Base-by-base conservation (phyloP, 1,140 invertebrate species). In the Triops longicaudatus region DNA sequence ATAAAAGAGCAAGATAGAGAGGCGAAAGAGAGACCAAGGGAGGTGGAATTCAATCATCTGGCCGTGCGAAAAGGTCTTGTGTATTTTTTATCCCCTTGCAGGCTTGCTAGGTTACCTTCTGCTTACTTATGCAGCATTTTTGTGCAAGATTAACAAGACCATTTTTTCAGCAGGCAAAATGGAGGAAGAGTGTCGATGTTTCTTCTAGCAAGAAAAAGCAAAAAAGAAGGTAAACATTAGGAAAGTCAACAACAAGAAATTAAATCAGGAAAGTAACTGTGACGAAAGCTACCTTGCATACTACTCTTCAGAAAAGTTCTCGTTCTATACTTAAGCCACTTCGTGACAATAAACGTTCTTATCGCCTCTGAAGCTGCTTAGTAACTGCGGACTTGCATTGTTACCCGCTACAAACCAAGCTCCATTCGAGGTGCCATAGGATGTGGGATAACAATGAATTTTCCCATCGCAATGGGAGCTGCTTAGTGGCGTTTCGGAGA, bases 121-220 rank as follows among this genome's bases (percentile, higher is more conserved):
- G 50, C 14, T 63, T 63, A 63, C 50, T 63, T 63, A 63, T 63
- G 50, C 50, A 63, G 50, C 50, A 63, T 63, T 63, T 14, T 37
- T 37, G 31, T 22, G 50, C 50, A 22, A 63, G 50, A 63, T 63
- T 63, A 63, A 63, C 31, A 63, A 22, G 50, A 22, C 5, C 5
- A 9, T 63, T 22, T n/a, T n/a, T 17, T 6, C 50, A 63, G 22
- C 9, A 63, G 50, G 6, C 10, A 14, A 22, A 14, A 63, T 22
- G 22, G 6, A 63, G 10, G 17, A 63, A 63, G 22, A 63, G 50
- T 7, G 14, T 5, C 50, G 17, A 14, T 63, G 50, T 63, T 63
- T 63, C 50, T 5, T 14, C 50, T 1, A 22, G 50, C 50, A 6
- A 22, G 5, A 6, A 44, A n/a, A 63, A 63, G 14, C 3, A 6